phyloP scores from a whole-genome alignment of 2,113 vertebrate genomes.

The Chionis minor region DNA sequence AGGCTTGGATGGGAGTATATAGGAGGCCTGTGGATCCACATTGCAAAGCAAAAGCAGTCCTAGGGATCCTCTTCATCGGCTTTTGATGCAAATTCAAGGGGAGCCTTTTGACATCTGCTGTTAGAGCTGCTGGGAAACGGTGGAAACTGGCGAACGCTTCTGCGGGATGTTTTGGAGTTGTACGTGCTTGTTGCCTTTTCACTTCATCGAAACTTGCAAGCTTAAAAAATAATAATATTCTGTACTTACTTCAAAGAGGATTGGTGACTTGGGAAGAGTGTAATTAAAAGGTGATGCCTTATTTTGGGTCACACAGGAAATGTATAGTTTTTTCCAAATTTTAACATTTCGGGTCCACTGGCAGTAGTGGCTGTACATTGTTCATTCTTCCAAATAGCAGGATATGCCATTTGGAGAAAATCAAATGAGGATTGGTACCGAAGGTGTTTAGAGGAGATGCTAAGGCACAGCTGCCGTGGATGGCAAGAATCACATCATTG shows the following conservation, averaged over 20 bases:
- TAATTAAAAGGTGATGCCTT: background rate
- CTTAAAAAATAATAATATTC: background rate
- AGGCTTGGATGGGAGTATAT: background rate
- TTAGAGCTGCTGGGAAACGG: background rate
- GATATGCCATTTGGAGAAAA: background rate
- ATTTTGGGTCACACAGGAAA: background rate
- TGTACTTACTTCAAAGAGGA: background rate
- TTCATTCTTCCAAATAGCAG: background rate
- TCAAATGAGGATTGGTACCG: background rate
- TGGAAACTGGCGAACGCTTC: background rate
- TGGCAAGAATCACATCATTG: background rate
- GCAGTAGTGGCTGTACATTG: background rate
- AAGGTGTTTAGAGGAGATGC: background rate
- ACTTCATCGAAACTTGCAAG: background rate
- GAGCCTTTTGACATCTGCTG: background rate
- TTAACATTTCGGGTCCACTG: background rate
- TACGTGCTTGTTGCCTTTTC: background rate
- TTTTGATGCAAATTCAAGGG: background rate
- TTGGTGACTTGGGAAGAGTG: background rate
- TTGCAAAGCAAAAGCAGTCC: accelerated
- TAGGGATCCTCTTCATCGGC: background rate
- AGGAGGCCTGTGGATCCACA: background rate
- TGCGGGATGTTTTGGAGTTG: background rate
- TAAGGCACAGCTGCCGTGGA: background rate
- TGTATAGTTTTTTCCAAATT: background rate